Percentiles rank a stretch among this genome's conserved stretches.
Conservation (phyloP, 2,797 vertebrate species). For the Oryzias sinensis region DNA sequence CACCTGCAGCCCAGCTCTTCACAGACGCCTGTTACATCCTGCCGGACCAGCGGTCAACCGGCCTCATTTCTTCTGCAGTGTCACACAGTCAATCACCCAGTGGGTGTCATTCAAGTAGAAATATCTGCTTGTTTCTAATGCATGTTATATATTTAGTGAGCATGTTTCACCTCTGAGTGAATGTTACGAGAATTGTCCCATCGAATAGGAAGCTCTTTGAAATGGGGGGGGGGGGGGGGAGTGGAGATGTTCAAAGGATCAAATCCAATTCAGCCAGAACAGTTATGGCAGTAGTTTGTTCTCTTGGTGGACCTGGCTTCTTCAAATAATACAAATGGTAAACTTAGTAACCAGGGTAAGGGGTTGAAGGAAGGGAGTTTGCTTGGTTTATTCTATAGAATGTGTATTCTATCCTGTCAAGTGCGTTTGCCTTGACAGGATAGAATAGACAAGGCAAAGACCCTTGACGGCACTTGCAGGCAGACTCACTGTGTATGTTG, state of each 20-base stretch:
- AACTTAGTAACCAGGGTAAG: no score
- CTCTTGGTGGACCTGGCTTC: no score
- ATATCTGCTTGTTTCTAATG: background rate
- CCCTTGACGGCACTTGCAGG: no score
- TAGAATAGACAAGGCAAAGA: no score
- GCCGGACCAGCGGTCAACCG: slow-evolving; percentile 22
- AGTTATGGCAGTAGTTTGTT: no score
- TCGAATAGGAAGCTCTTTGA: background rate
- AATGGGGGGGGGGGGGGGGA: background rate
- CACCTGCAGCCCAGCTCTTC: slow-evolving; percentile 47
- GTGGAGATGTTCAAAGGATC: background rate
- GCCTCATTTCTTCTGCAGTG: background rate
- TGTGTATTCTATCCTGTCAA: no score
- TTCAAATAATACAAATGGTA: no score
- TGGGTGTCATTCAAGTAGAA: background rate
- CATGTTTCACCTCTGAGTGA: background rate
- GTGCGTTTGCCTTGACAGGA: no score
- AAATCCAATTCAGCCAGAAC: background rate
- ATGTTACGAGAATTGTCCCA: background rate
- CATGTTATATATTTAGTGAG: background rate
- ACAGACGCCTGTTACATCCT: slow-evolving; percentile 63
- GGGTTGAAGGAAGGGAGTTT: no score
- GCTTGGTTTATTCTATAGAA: no score
- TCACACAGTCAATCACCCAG: no score
- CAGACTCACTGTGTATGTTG: no score